A percentile compares a stretch with the other conserved stretches of the same genome.
Conservation (phyloP, 1,140 invertebrate species). For the Ridgeia piscesae region DNA sequence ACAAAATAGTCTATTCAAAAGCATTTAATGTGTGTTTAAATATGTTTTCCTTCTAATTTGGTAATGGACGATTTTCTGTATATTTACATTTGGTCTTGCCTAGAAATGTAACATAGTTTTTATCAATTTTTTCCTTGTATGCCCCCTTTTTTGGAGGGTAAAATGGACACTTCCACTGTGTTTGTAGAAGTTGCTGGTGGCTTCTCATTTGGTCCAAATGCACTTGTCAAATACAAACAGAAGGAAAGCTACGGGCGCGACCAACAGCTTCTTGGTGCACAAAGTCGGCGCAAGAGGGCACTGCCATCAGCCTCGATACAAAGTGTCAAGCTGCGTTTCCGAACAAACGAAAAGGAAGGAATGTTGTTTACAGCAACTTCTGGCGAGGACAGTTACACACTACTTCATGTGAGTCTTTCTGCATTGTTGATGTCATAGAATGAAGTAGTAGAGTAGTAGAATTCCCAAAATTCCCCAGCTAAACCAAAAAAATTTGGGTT, state of each 20-base stretch:
- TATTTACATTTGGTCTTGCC: too few species aligned
- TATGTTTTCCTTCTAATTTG: too few species aligned
- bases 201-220: conserved; percentile 74
- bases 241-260: conserved; percentile 82
- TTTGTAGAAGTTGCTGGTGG: conserved; percentile 68
- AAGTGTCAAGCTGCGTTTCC: conserved; percentile 75
- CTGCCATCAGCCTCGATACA: conserved; percentile 31
- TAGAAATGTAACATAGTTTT: too few species aligned
- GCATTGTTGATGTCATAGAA: too few species aligned
- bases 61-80: too few species aligned
- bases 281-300: conserved; percentile 31
- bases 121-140: too few species aligned
- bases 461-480: too few species aligned
- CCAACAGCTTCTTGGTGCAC: conserved; percentile 64
- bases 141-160: too few species aligned
- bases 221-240: conserved; percentile 77
- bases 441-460: too few species aligned
- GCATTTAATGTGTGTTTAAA: too few species aligned
- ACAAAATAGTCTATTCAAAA: too few species aligned
- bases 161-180: background rate
- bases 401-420: background rate
- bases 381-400: conserved; percentile 68
- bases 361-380: conserved; percentile 71
- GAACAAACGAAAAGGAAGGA: conserved; percentile 75
- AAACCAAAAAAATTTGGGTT: too few species aligned